A percentile compares a stretch with the other conserved stretches of the same genome.
phyloP scores from a whole-genome alignment of 1,140 invertebrate species.

The Caenorhabditis brenneri region DNA sequence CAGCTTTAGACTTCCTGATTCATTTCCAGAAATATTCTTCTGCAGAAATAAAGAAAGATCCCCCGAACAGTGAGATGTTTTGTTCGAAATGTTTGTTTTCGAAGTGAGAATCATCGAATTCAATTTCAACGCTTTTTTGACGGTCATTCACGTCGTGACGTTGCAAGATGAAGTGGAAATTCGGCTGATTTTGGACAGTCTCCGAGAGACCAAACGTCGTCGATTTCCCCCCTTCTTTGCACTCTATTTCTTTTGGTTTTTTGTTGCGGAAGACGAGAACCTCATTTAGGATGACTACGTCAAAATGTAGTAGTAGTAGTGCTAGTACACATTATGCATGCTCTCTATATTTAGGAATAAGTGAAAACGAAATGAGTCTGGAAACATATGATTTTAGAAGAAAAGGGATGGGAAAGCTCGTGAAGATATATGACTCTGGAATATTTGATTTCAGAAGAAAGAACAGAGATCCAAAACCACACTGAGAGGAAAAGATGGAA shows the following conservation, averaged over 20 bases:
- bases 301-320: slow-evolving; percentile 27
- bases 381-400: slow-evolving; percentile 20
- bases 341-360: slow-evolving; percentile 34
- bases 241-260: not conserved
- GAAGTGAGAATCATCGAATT: not conserved
- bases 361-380: slow-evolving; percentile 10
- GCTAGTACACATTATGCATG: slow-evolving; percentile 9
- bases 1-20: not conserved
- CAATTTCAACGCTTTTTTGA: not conserved
- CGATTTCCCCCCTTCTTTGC: not conserved
- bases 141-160: slow-evolving; percentile 4
- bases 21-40: not conserved
- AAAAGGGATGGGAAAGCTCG: too few species aligned
- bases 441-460: not conserved
- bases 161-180: slow-evolving; percentile 5
- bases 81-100: not conserved
- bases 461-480: slow-evolving; percentile 4
- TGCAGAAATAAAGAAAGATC: not conserved
- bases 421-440: not conserved
- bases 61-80: not conserved
- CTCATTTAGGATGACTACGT: slow-evolving; percentile 18
- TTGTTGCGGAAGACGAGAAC: not conserved
- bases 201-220: slow-evolving; percentile 18
- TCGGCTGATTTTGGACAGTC: not conserved
- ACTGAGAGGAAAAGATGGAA: not conserved